Percentiles rank a stretch among this genome's conserved stretches.
Conservation (phyloP, 2,888 invertebrate genomes). For the Tipula unca region DNA sequence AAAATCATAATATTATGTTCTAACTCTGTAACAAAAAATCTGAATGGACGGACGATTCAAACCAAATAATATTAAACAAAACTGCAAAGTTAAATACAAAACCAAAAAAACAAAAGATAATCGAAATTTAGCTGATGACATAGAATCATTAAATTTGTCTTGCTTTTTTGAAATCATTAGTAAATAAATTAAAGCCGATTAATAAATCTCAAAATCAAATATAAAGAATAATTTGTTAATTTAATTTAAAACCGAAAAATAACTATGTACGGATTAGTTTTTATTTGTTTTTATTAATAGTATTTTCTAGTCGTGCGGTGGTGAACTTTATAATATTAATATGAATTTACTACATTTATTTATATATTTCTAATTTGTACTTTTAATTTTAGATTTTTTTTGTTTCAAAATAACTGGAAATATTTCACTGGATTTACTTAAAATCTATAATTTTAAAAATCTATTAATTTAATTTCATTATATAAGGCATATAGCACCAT, state of each 20-base stretch:
- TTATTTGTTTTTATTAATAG: not conserved
- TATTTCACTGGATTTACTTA: not conserved
- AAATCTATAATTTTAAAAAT: not conserved
- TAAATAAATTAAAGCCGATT: not conserved
- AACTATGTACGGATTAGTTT: not conserved
- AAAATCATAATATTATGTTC: not conserved
- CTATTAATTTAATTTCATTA: not conserved
- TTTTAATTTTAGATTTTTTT: not conserved
- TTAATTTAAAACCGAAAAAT: not conserved
- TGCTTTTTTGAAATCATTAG: no score
- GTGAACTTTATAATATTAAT: not conserved
- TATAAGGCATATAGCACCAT: not conserved
- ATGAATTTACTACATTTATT: not conserved
- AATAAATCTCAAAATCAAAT: not conserved
- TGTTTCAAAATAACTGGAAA: not conserved
- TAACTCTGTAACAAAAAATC: not conserved
- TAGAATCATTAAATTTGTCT: not conserved
- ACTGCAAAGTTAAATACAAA: not conserved
- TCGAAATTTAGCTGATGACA: not conserved
- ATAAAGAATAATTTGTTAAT: not conserved
- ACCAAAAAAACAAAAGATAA: not conserved
- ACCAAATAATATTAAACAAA: not conserved
- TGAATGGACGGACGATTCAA: not conserved
- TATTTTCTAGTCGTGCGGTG: not conserved
- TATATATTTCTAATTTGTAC: not conserved